Evolutionary conservation across 2,888 invertebrate genomes (phyloP), one percentile per base, ranked within the genome.

Genomic region (Patella caerulea): DNA sequence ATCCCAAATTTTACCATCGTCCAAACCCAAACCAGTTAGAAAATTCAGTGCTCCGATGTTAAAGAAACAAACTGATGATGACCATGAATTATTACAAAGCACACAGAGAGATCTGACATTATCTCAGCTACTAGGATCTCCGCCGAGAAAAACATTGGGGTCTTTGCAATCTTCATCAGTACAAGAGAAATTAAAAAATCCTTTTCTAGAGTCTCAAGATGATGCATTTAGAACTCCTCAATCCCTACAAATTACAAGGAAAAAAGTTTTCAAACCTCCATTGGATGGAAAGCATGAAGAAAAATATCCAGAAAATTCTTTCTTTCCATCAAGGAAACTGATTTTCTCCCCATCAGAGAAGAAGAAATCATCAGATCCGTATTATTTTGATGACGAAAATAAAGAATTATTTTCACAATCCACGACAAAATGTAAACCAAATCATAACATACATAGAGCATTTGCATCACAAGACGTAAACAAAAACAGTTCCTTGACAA

Each of bases 91-190:
- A 24, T 19, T 24, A 17, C n/a, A 19, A 65, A 24, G 19, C 24
- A 65, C 19, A 24, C 65, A 65, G 65, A 65, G 15, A 65, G 65
- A 65, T 65, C 65, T 65, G 12, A 65, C 19, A 19, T 65, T 65
- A 65, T 65, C 65, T 65, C 65, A 65, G 24, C 11, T 65, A 14
- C 15, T 65, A 65, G 65, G 19, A 5, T 65, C 65, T 12, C 65
- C 65, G 19, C 65, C 65, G 9, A 9, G 65, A 65, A 19, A 14
- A 65, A 24, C 65, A 24, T 45, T 45, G 9, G 45, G 45, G 45
- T 9, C 45, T 45, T 45, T 45, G 45, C 65, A 65, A 65, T 65
- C 65, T 24, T 45, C 45, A 4, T 45, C 45, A 45, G 45, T 45
- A 4, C 45, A 45, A 45, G 45, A 45, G 4, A 45, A 45, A 45